A percentile compares a stretch with the other conserved stretches of the same genome.
These are phyloP conservation scores for Ceyx melanurus DNA, from an alignment of 2,113 vertebrate genomes.

Conservation along the genomic window DNA sequence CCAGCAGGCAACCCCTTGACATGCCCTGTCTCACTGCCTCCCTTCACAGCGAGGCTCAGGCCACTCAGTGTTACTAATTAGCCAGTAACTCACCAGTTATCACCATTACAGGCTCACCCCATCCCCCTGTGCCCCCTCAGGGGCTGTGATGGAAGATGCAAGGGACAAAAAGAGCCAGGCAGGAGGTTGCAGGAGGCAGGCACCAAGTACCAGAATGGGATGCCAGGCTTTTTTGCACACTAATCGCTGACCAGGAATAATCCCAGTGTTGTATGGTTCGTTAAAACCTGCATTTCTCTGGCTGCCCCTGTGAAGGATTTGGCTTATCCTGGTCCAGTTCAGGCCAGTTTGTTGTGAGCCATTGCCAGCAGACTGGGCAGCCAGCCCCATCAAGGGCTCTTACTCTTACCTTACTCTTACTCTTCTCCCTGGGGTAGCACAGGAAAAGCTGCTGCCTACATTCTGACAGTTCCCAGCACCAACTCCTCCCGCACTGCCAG, in stretches of 20 bases:
- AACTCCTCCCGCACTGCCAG: not conserved
- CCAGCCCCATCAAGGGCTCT: not conserved
- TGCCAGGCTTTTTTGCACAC: not conserved
- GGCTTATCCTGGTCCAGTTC: not conserved
- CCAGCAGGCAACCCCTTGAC: not conserved
- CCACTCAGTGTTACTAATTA: slow-evolving; percentile 58
- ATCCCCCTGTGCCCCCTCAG: not conserved
- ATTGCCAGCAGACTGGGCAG: not conserved
- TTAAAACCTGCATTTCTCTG: slow-evolving; percentile 11
- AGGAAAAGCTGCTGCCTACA: not conserved
- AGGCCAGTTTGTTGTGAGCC: not conserved
- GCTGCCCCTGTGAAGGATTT: not conserved
- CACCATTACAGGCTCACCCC: not conserved
- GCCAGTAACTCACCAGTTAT: slow-evolving; percentile 35
- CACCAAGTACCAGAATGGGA: not conserved
- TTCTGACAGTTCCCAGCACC: not conserved
- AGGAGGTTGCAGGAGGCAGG: not conserved
- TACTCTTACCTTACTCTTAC: not conserved
- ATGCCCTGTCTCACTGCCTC: slow-evolving; percentile 51
- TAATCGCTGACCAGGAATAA: not conserved
- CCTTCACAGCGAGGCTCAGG: slow-evolving; percentile 57
- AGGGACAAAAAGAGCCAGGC: not conserved
- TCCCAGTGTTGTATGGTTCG: not conserved
- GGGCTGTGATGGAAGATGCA: not conserved
- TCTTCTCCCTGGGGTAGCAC: not conserved